Conservation (phyloP, 2,888 invertebrate species). For the Bombylius major region DNA sequence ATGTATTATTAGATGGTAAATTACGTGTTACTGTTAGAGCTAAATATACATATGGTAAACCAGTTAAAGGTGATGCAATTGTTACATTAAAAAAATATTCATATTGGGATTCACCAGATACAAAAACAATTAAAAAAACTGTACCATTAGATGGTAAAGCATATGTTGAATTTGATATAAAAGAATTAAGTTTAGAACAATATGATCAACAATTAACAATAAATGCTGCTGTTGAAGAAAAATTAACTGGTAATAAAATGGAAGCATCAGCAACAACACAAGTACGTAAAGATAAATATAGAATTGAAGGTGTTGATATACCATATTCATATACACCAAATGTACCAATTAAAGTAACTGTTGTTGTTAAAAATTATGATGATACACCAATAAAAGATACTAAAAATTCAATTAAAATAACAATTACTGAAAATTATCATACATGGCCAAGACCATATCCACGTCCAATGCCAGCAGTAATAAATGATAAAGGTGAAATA, state of each 20-base stretch:
- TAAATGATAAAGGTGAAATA: not conserved
- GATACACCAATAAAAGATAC: slow-evolving; percentile 49
- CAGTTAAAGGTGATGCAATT: slow-evolving; percentile 75
- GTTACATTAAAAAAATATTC: slow-evolving; percentile 51
- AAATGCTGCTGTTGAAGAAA: slow-evolving; percentile 80
- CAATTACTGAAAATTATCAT: not conserved
- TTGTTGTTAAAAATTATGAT: slow-evolving; percentile 60
- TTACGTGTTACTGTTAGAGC: slow-evolving; percentile 64
- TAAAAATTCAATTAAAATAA: slow-evolving; percentile 43
- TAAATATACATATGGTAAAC: slow-evolving; percentile 72
- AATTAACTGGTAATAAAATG: slow-evolving; percentile 66
- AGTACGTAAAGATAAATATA: slow-evolving; percentile 64
- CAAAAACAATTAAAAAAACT: slow-evolving; percentile 48
- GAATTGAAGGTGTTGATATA: slow-evolving; percentile 62
- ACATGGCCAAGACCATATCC: not conserved
- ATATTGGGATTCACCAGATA: not conserved
- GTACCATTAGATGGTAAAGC: slow-evolving; percentile 49
- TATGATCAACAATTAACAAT: slow-evolving; percentile 15
- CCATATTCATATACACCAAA: slow-evolving; percentile 84
- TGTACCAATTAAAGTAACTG: slow-evolving; percentile 48
- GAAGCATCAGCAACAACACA: slow-evolving; percentile 61
- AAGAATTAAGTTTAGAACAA: slow-evolving; percentile 54
- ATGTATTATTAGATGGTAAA: slow-evolving; percentile 62
- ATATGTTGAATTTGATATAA: slow-evolving; percentile 64
- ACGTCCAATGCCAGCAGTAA: not conserved